A percentile compares a stretch with the other conserved stretches of the same genome.
These are phyloP conservation scores for Tricholaema leucomelas DNA, from an alignment of 2,113 vertebrate species.

Conservation along the genomic window DNA sequence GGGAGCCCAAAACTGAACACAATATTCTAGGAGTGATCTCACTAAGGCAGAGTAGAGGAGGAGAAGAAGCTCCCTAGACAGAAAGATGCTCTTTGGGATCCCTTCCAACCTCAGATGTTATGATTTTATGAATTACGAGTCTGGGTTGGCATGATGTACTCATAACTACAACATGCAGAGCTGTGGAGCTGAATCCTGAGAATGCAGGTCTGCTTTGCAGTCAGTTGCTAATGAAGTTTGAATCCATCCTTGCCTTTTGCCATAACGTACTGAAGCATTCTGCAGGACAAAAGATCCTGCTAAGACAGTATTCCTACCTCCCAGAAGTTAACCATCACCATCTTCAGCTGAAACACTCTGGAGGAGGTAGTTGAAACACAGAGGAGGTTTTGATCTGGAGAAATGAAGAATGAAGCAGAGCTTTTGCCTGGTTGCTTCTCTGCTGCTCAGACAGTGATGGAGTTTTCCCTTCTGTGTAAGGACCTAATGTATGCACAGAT, in stretches of 20 bases:
- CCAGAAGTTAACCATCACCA: not conserved
- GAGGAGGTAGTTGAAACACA: not conserved
- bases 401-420: not conserved
- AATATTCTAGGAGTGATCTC: no score
- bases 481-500: not conserved
- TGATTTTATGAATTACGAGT: not conserved
- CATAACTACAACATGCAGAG: fast-evolving
- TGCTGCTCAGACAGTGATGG: not conserved
- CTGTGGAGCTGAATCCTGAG: not conserved
- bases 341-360: not conserved
- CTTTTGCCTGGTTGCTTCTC: not conserved
- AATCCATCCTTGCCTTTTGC: not conserved
- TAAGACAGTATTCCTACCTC: not conserved
- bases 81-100: not conserved
- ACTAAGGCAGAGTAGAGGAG: no score
- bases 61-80: no score
- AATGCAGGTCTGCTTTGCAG: not conserved
- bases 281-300: not conserved
- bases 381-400: not conserved
- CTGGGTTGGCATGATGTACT: not conserved
- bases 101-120: not conserved
- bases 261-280: not conserved
- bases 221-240: not conserved
- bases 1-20: no score
- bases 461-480: not conserved